Evolutionary conservation across 2,888 invertebrate species (phyloP), one percentile per base, ranked within the genome.

Genomic region (Cheilosia grossa): DNA sequence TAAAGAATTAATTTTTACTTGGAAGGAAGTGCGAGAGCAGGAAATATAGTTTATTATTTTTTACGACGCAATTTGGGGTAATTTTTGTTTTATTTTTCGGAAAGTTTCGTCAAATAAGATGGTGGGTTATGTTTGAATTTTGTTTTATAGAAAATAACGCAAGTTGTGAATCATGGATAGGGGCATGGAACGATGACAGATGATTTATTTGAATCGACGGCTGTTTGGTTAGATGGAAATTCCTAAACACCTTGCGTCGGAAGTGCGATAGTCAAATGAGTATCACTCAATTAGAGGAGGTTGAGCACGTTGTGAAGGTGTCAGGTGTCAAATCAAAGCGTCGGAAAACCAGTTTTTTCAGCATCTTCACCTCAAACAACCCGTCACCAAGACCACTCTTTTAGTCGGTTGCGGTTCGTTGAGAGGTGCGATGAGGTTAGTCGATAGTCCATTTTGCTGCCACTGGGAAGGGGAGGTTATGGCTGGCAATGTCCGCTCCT

Each of bases 1-100:
- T 85, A 85, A 85, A 85, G 75, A 85, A 80, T 85, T 85, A 80
- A 80, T 80, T 75, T 37, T 80, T 21, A 21, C 56, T 66, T 49
- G 58, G 54, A 67, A 40, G 53, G 44, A 15, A 67, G 42, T 59
- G 42, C 40, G 40, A 24, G 47, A 24, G 17, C n/a, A 47, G 66
- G 27, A 56, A 67, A 61, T 37, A 59, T 30, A 74, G 79, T 83
- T 79, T 69, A 74, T 83, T 83, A 64, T 79, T 42, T 73, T 73
- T 79, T 83, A 74, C 53, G 79, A 74, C 83, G 74, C 40, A 42
- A 47, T 74, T 70, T 53, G 44, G 44, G 51, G 40, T 53, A 37
- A 56, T 69, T 63, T 63, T 56, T 63, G 44, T 47, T 24, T 13
- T 21, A 24, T 21, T 10, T 15, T 51, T 1, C 21, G 24, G 33